Percentiles rank a stretch among this genome's conserved stretches.
Conservation (phyloP, 2,888 invertebrate species). For the Gnatocerus cornutus region DNA sequence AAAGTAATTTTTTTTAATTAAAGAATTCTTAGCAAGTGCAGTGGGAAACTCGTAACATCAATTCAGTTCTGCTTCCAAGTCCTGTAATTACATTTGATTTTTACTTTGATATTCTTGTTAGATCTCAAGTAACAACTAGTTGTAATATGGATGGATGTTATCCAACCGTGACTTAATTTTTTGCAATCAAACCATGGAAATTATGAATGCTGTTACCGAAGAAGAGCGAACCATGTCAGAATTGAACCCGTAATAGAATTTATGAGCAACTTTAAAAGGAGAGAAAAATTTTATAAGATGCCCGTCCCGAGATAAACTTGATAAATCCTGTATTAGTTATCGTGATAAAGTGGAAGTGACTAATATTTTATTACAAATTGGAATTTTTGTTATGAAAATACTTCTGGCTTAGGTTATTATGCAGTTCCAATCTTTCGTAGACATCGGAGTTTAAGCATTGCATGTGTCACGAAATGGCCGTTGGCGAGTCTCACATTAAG, state of each 20-base stretch:
- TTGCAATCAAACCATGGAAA: conserved; percentile 15
- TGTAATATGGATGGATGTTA: conserved; percentile 19
- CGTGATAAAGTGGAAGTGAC: too few relatives aligned
- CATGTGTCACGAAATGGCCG: conserved; percentile 2
- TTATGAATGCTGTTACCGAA: conserved; percentile 13
- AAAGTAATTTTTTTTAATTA: conserved; percentile 6
- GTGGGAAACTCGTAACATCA: conserved; percentile 4
- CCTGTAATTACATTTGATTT: conserved; percentile 19
- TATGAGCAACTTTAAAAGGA: too few relatives aligned
- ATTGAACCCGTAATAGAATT: not conserved
- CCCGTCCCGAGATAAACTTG: not conserved
- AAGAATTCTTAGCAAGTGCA: not conserved
- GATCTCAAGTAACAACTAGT: conserved; percentile 25
- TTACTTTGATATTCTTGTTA: conserved; percentile 5
- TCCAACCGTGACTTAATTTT: conserved; percentile 30
- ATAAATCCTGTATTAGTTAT: not conserved
- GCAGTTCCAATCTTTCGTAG: not conserved
- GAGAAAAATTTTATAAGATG: too few relatives aligned
- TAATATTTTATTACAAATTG: not conserved
- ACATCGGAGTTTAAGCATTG: not conserved
- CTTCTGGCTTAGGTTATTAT: not conserved
- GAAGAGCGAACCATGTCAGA: conserved; percentile 11
- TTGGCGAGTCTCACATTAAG: not conserved
- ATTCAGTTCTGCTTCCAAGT: conserved; percentile 1
- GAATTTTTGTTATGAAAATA: not conserved